These are phyloP conservation scores for Ariopsis seemanni DNA, from an alignment of 2,113 vertebrate species.

Conservation along the genomic window DNA sequence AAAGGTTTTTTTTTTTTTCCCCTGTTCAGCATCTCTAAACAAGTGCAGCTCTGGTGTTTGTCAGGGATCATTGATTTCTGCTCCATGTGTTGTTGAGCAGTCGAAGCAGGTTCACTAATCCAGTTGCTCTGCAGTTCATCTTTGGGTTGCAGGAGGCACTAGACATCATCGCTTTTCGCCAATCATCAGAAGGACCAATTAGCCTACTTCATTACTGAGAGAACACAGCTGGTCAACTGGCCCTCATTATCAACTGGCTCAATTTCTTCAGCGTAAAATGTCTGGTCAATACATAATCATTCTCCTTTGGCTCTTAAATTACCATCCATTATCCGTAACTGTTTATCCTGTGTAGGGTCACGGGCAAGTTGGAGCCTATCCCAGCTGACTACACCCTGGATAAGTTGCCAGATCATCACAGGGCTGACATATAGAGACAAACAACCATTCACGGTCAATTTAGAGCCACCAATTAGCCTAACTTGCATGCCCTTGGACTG, in stretches of 20 bases:
- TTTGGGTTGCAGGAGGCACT: conserved; percentile 32
- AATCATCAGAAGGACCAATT: conserved; percentile 27
- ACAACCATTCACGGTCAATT: too few relatives aligned
- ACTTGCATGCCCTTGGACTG: too few relatives aligned
- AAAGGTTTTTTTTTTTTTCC: conserved; percentile 6
- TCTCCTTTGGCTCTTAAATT: conserved; percentile 5
- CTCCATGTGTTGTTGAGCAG: background rate
- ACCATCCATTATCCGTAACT: background rate
- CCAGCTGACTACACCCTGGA: too few relatives aligned
- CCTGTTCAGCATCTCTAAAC: conserved; percentile 1
- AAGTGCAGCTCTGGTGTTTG: conserved; percentile 27
- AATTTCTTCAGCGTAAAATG: background rate
- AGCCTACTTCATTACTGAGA: conserved; percentile 6
- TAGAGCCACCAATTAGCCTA: too few relatives aligned
- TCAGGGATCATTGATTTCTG: conserved; percentile 40
- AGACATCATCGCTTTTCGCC: background rate
- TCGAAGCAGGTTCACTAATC: conserved; percentile 19
- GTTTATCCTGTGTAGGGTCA: too few relatives aligned
- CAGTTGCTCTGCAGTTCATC: conserved; percentile 26
- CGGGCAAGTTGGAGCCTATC: too few relatives aligned
- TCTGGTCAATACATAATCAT: conserved; percentile 29
- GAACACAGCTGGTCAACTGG: conserved; percentile 7
- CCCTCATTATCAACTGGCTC: conserved; percentile 14
- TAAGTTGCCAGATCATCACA: too few relatives aligned
- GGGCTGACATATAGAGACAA: too few relatives aligned